Evolutionary conservation across 1,140 invertebrate genomes (phyloP).

Genomic region (Drosophila simulans): DNA sequence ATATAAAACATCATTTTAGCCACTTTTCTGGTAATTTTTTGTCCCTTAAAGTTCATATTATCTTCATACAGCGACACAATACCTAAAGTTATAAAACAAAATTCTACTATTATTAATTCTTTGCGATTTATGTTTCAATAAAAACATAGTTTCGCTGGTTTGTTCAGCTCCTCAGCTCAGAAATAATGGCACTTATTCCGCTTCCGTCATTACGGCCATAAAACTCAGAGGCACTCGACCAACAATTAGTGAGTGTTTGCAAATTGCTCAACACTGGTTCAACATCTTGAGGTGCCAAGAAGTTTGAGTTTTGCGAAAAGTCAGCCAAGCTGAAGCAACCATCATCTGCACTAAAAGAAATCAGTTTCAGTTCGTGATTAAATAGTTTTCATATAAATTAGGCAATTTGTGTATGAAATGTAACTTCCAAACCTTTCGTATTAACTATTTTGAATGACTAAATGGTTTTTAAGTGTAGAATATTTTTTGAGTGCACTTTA

Average conservation of each 20-base stretch:
- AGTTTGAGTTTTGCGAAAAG: constrained; percentile 50
- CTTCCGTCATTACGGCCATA: constrained; percentile 31
- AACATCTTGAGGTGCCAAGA: constrained; percentile 55
- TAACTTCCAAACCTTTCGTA: no score
- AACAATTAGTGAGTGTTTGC: constrained; percentile 51
- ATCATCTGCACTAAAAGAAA: constrained; percentile 15
- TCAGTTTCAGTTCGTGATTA: no score
- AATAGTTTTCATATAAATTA: no score
- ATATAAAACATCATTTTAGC: no score
- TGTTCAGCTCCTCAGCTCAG: constrained; percentile 4
- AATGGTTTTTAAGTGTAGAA: not conserved
- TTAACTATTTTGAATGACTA: no score
- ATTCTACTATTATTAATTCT: not conserved
- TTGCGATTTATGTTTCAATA: not conserved
- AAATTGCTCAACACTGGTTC: constrained; percentile 35
- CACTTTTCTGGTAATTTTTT: no score
- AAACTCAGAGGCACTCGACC: constrained; percentile 26
- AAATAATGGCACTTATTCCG: constrained; percentile 39
- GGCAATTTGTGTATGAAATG: no score
- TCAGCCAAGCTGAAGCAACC: constrained; percentile 42
- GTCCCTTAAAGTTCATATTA: no score
- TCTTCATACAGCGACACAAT: no score
- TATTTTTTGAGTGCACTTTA: not conserved
- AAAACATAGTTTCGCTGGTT: not conserved
- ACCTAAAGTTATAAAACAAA: no score